phyloP scores from a whole-genome alignment of 2,797 vertebrate species.

The Eidolon dupreanum region DNA sequence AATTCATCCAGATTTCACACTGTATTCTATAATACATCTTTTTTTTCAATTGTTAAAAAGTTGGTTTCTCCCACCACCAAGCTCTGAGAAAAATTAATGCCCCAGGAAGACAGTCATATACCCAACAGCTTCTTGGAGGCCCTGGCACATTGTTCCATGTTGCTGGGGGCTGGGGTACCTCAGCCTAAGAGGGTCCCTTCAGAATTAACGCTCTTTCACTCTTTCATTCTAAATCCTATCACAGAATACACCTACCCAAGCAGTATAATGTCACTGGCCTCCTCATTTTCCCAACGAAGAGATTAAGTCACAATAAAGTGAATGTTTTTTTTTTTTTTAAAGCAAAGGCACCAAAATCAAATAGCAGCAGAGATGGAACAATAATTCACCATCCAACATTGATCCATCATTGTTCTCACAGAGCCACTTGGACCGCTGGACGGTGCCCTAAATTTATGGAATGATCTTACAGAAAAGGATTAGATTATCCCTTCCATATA shows the following conservation, averaged over 20 bases:
- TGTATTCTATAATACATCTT: background rate
- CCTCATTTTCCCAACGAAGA: background rate
- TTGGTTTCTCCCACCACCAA: background rate
- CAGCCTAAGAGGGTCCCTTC: background rate
- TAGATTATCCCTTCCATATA: background rate
- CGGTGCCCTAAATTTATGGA: background rate
- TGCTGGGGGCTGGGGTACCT: background rate
- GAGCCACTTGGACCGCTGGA: background rate
- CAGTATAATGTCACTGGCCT: background rate
- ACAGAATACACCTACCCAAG: background rate
- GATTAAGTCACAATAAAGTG: background rate
- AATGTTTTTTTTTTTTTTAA: background rate
- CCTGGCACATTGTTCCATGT: background rate
- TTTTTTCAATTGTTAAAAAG: background rate
- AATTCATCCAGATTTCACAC: background rate
- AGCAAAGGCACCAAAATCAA: background rate
- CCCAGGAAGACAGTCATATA: background rate
- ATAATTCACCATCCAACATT: background rate
- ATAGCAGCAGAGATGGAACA: fast-evolving
- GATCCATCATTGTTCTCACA: background rate
- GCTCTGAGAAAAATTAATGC: background rate
- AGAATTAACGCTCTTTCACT: background rate
- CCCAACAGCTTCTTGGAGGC: background rate
- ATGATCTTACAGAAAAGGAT: background rate
- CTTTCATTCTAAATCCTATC: background rate